phyloP scores from a whole-genome alignment of 2,888 invertebrate species.

The Steinernema hermaphroditum region DNA sequence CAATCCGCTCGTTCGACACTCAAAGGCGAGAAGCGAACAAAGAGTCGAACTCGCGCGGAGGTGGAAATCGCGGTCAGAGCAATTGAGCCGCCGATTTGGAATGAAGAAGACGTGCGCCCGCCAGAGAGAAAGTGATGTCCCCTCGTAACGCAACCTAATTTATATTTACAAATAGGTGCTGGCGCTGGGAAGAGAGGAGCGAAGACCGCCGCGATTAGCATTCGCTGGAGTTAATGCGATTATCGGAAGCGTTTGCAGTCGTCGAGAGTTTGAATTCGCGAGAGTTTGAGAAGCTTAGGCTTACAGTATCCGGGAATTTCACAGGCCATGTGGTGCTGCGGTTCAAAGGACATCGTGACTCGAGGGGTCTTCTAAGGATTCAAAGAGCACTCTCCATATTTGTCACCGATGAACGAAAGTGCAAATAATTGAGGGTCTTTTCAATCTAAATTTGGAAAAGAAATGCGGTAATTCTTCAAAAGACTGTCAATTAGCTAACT shows the following conservation, averaged over 20 bases:
- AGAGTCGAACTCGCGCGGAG: background rate
- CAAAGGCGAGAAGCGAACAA: background rate
- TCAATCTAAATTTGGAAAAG: too few species aligned
- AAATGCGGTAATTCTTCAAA: too few species aligned
- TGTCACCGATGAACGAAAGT: too few species aligned
- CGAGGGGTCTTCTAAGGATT: too few species aligned
- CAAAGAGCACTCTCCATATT: too few species aligned
- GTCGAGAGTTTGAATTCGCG: too few species aligned
- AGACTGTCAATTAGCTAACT: too few species aligned
- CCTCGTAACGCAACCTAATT: constrained; percentile 22
- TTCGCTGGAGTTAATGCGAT: constrained; percentile 5
- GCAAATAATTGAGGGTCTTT: too few species aligned
- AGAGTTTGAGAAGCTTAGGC: too few species aligned
- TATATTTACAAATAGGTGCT: constrained; percentile 10
- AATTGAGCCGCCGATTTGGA: constrained; percentile 4
- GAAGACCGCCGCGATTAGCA: constrained; percentile 5
- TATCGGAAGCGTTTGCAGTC: background rate
- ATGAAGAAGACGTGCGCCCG: background rate
- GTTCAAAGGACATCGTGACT: too few species aligned
- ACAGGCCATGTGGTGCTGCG: too few species aligned
- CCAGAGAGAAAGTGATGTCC: background rate
- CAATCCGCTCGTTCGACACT: background rate
- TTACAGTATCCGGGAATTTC: too few species aligned
- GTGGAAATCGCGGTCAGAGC: constrained; percentile 13
- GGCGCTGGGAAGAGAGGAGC: background rate